Conservation (phyloP, 2,888 invertebrate species). For the Siphlonurus alternatus region DNA sequence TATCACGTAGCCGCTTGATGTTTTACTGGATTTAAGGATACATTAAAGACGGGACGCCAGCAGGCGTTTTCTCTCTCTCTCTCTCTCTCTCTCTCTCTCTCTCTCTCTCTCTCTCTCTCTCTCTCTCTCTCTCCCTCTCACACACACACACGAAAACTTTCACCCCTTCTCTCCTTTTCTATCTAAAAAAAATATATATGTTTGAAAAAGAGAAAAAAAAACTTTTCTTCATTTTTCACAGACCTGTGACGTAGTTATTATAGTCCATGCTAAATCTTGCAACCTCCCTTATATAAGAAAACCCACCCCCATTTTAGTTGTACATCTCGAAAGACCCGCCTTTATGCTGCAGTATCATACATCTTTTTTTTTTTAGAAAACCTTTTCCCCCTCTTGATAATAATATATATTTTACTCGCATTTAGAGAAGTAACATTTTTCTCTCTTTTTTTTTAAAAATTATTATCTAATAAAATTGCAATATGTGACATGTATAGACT, state of each 20-base stretch:
- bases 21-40: too few relatives aligned
- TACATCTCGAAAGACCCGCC: not conserved
- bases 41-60: too few relatives aligned
- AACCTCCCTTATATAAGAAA: not conserved
- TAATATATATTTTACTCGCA: not conserved
- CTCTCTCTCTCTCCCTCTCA: too few relatives aligned
- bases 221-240: not conserved
- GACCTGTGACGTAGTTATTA: slow-evolving; percentile 2
- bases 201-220: too few relatives aligned
- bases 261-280: slow-evolving; percentile 1
- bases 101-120: too few relatives aligned
- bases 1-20: too few relatives aligned
- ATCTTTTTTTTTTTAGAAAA: too few relatives aligned
- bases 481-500: not conserved
- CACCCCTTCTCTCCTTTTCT: not conserved
- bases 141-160: too few relatives aligned
- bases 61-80: not conserved
- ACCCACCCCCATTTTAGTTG: not conserved
- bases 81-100: not conserved
- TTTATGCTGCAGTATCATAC: not conserved
- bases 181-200: too few relatives aligned
- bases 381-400: too few relatives aligned
- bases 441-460: not conserved
- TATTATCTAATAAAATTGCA: slow-evolving; percentile 1
- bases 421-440: not conserved